A percentile compares a stretch with the other conserved stretches of the same genome.
Conservation (phyloP, 2,113 vertebrate species). For the Melanocharis versteri region DNA sequence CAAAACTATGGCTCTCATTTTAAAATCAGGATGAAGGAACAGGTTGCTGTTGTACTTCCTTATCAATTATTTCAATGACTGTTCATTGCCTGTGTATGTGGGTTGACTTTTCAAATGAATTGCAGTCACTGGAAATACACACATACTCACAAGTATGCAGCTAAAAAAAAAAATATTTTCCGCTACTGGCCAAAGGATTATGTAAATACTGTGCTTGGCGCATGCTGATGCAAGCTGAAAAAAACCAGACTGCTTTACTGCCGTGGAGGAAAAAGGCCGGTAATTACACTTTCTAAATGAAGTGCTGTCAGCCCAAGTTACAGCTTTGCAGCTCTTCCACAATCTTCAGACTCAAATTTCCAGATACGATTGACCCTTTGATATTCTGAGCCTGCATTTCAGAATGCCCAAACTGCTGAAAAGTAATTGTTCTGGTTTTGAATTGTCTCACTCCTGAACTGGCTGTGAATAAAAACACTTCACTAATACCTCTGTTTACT, state of each 20-base stretch:
- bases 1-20: not conserved
- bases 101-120: not conserved
- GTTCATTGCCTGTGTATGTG: not conserved
- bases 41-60: not conserved
- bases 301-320: not conserved
- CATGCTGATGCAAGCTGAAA: not conserved
- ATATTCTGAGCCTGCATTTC: not conserved
- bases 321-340: not conserved
- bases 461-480: not conserved
- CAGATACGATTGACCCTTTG: fast-evolving
- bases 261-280: not conserved
- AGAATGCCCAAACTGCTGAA: not conserved
- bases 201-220: not conserved
- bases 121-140: not conserved
- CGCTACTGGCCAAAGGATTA: not conserved
- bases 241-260: not conserved
- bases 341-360: not conserved
- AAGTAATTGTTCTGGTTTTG: not conserved
- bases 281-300: not conserved
- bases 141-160: not conserved
- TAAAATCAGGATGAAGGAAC: not conserved
- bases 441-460: not conserved
- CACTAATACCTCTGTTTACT: not conserved
- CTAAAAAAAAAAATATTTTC: not conserved
- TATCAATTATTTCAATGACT: not conserved